Conservation (phyloP, 2,113 vertebrate species). For the cattle (Bos taurus) region ARS-UCD2.0 NC_037331.1:51727501-51728000, state of each 20-base stretch:
- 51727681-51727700: neutral
- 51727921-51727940: slow-evolving; percentile 63
- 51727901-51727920: neutral
- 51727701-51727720: neutral
- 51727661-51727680: neutral
- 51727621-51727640: slow-evolving; percentile 35
- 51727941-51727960: slow-evolving; percentile 44
- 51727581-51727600: slow-evolving; percentile 54
- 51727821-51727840: neutral
- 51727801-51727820: neutral
- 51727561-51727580: slow-evolving; percentile 27
- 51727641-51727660: slow-evolving; percentile 14
- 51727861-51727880: neutral
- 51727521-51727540: slow-evolving; percentile 49
- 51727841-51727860: slow-evolving; percentile 24
- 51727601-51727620: slow-evolving; percentile 14
- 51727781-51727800: neutral
- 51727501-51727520: slow-evolving; percentile 62
- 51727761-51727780: neutral
- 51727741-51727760: neutral
- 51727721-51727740: slow-evolving; percentile 8
- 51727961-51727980: slow-evolving; percentile 59
- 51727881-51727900: neutral
- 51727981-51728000: slow-evolving; percentile 72
- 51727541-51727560: slow-evolving; percentile 24